A percentile compares a stretch with the other conserved stretches of the same genome.
These are phyloP conservation scores for Candidula unifasciata DNA, from an alignment of 2,888 invertebrate genomes.

Conservation along the genomic window DNA sequence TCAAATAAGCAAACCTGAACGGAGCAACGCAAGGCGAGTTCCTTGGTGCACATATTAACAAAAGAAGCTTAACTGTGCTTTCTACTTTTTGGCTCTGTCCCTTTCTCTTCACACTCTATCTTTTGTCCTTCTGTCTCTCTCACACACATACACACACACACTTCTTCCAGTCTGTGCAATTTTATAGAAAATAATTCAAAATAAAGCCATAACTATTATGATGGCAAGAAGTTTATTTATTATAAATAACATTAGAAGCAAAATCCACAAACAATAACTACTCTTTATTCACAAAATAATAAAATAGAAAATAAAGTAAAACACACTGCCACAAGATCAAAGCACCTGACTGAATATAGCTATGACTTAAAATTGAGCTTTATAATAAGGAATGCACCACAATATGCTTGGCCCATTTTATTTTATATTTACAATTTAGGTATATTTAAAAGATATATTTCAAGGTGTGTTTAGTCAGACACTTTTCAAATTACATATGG, in stretches of 20 bases:
- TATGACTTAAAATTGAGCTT: neutral
- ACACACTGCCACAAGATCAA: neutral
- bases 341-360: neutral
- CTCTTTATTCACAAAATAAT: neutral
- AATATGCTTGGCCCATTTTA: neutral
- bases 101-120: too few species aligned
- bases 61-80: too few species aligned
- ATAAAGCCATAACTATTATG: neutral
- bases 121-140: too few species aligned
- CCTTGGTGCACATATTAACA: too few species aligned
- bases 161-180: neutral
- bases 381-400: neutral
- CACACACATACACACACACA: too few species aligned
- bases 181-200: neutral
- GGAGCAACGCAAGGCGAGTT: too few species aligned
- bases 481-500: too few species aligned
- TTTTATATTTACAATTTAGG: neutral
- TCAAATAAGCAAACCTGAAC: too few species aligned
- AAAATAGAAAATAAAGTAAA: neutral
- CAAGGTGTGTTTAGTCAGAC: too few species aligned
- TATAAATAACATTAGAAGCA: slow-evolving; percentile 18
- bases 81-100: too few species aligned
- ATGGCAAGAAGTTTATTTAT: slow-evolving; percentile 32
- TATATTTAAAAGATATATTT: too few species aligned
- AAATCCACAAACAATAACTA: slow-evolving; percentile 3